Percentiles rank a stretch among this genome's conserved stretches.
phyloP scores from a whole-genome alignment of 2,888 invertebrate genomes.

The Invenusta paracnida region DNA sequence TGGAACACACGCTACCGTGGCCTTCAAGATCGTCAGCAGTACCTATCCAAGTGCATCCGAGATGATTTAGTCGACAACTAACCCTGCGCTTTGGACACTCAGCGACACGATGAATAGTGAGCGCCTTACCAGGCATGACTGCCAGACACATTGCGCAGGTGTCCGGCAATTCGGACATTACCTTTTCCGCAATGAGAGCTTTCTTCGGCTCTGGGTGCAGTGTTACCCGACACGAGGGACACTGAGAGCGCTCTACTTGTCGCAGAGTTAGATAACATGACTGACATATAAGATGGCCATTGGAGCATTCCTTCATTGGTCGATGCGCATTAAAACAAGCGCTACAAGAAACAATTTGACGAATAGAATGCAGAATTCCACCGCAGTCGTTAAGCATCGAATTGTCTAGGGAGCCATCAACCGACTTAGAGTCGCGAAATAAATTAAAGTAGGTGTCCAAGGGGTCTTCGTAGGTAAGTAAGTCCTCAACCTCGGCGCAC shows the following conservation, averaged over 20 bases:
- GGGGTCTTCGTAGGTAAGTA: background rate
- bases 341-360: conserved; percentile 30
- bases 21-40: conserved; percentile 16
- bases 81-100: conserved; percentile 33
- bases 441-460: background rate
- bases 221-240: conserved; percentile 27
- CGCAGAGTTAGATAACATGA: conserved; percentile 33
- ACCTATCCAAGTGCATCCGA: conserved; percentile 26
- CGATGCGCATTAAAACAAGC: conserved; percentile 14
- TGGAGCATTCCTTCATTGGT: conserved; percentile 37
- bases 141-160: conserved; percentile 4
- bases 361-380: conserved; percentile 2
- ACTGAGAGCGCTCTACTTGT: conserved; percentile 30
- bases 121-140: background rate
- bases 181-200: conserved; percentile 23
- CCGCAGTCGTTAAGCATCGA: background rate
- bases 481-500: background rate
- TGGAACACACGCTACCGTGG: background rate
- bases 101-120: conserved; percentile 15
- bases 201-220: conserved; percentile 32
- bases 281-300: conserved; percentile 35
- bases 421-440: background rate
- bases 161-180: conserved; percentile 35
- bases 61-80: conserved; percentile 2
- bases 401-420: background rate